phyloP scores from a whole-genome alignment of 2,797 vertebrate species.

The Neoniphon sammara region DNA sequence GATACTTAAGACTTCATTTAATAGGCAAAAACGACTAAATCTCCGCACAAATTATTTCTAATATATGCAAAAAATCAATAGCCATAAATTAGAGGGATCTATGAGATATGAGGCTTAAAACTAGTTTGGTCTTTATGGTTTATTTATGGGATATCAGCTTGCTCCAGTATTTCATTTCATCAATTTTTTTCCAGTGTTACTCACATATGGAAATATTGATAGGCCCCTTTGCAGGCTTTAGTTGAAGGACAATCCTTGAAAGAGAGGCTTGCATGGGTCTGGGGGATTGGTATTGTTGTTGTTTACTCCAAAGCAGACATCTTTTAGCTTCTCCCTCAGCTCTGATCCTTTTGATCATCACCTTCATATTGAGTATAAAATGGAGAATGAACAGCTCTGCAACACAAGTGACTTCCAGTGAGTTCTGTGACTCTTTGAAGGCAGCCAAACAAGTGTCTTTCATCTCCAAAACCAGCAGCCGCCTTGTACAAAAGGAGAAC shows the following conservation, averaged over 20 bases:
- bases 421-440: conserved; percentile 82
- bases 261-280: conserved; percentile 32
- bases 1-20: not conserved
- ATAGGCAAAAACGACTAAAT: conserved; percentile 1
- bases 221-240: conserved; percentile 29
- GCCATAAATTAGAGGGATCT: not conserved
- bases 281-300: conserved; percentile 65
- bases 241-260: conserved; percentile 59
- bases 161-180: not conserved
- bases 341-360: conserved; percentile 77
- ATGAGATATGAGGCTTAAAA: not conserved
- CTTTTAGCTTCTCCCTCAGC: conserved; percentile 69
- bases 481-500: conserved; percentile 71
- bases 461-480: conserved; percentile 78
- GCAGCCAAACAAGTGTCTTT: conserved; percentile 84
- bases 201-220: conserved; percentile 19
- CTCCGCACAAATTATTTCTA: not conserved
- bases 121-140: not conserved
- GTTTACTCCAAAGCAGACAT: conserved; percentile 72
- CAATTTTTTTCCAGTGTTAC: not conserved
- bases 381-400: conserved; percentile 71
- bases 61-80: not conserved
- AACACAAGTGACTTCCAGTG: conserved; percentile 79
- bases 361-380: conserved; percentile 76
- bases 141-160: not conserved